phyloP scores from a whole-genome alignment of 2,113 vertebrate species.

The Gnathonemus longibarbis region DNA sequence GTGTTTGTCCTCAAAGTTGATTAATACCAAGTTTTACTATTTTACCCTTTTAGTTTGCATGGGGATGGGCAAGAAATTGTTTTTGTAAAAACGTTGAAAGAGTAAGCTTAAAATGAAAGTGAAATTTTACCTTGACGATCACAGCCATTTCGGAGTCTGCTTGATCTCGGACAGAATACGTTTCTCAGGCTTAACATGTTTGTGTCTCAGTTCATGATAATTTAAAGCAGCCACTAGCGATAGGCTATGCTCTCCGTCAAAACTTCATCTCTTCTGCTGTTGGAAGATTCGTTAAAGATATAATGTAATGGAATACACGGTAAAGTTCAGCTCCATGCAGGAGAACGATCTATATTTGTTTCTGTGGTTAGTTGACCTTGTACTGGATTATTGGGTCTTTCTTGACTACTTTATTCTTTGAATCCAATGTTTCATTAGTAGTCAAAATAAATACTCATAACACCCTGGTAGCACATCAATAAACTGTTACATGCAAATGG shows the following conservation, averaged over 20 bases:
- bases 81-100: not conserved
- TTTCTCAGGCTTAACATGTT: not conserved
- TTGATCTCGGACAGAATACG: not conserved
- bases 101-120: not conserved
- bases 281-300: not conserved
- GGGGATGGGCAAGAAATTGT: not conserved
- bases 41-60: not conserved
- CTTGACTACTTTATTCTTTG: not conserved
- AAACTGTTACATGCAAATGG: not conserved
- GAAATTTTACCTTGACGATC: not conserved
- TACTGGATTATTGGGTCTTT: not conserved
- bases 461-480: not conserved
- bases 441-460: not conserved
- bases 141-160: not conserved
- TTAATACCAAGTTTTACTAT: conserved; percentile 8
- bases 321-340: not conserved
- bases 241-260: not conserved
- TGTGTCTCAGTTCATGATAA: not conserved
- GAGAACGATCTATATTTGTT: not conserved
- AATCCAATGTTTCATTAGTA: not conserved
- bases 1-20: conserved; percentile 15
- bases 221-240: not conserved
- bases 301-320: not conserved
- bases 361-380: not conserved
- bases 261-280: not conserved